Conservation (phyloP, 2,797 vertebrate genomes). For the Amniataba percoides region DNA sequence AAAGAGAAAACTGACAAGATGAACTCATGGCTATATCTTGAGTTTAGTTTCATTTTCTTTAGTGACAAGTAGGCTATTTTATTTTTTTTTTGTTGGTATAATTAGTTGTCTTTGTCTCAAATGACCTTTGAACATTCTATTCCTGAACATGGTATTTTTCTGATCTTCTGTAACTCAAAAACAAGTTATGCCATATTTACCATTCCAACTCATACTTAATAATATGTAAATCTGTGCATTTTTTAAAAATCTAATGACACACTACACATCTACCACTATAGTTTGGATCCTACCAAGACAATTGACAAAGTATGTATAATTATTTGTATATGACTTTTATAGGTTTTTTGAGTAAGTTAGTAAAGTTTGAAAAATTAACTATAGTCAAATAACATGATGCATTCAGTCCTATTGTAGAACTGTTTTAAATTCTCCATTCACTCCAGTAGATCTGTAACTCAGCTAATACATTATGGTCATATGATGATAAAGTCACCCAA, state of each 20-base stretch:
- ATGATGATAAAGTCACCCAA: background rate
- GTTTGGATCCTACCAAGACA: background rate
- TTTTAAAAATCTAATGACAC: background rate
- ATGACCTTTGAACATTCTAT: background rate
- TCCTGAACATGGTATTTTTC: background rate
- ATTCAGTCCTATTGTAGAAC: no score
- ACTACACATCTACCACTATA: background rate
- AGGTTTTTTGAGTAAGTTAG: no score
- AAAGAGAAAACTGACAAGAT: conserved; percentile 52
- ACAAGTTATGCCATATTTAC: background rate
- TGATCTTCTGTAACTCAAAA: background rate
- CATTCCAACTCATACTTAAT: background rate
- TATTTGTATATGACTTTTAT: background rate
- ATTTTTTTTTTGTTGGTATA: no score
- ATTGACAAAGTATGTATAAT: background rate
- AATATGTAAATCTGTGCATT: background rate
- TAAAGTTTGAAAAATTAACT: background rate
- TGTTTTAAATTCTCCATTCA: background rate
- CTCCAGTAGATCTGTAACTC: background rate
- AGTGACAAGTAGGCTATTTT: background rate
- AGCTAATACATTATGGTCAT: background rate
- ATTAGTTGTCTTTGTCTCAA: background rate
- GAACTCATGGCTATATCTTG: conserved; percentile 38
- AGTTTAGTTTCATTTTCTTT: background rate
- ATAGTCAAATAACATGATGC: background rate